Evolutionary conservation across 2,888 invertebrate genomes (phyloP).

Genomic region (Tubulanus polymorphus): DNA sequence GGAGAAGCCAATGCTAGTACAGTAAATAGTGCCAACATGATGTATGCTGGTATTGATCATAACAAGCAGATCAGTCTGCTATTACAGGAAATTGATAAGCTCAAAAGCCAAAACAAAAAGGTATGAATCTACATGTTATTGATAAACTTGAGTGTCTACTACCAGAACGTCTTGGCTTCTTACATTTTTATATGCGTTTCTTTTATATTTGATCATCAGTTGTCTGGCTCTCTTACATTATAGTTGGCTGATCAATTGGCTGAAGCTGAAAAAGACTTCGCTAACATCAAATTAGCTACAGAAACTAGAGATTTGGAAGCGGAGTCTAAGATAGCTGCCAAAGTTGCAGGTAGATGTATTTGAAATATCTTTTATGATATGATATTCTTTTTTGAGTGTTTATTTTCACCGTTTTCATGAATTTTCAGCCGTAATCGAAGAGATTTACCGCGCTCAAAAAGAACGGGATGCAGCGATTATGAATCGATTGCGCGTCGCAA

Average conservation of each 20-base stretch:
- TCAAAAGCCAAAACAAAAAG: not conserved
- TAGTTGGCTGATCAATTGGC: no score
- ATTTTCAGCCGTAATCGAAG: conserved; percentile 32
- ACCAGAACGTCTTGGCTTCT: not conserved
- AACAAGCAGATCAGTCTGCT: not conserved
- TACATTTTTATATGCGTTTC: not conserved
- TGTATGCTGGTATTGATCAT: not conserved
- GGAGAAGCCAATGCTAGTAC: no score
- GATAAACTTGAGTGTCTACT: not conserved
- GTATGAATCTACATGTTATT: no score
- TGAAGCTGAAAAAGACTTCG: no score
- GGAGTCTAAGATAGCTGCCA: conserved; percentile 5
- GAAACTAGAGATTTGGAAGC: conserved; percentile 17
- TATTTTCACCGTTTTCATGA: not conserved
- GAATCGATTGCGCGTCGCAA: conserved; percentile 31
- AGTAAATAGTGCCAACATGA: no score
- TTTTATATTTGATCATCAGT: no score
- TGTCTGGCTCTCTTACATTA: no score
- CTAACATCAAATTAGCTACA: no score
- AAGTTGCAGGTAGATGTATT: conserved; percentile 9
- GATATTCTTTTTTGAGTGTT: not conserved
- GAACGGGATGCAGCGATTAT: conserved; percentile 34
- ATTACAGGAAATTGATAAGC: not conserved
- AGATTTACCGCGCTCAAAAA: conserved; percentile 37
- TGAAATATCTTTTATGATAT: not conserved